These are phyloP conservation scores for Bagarius yarrelli DNA, from an alignment of 2,113 vertebrate genomes.

Conservation along the genomic window DNA sequence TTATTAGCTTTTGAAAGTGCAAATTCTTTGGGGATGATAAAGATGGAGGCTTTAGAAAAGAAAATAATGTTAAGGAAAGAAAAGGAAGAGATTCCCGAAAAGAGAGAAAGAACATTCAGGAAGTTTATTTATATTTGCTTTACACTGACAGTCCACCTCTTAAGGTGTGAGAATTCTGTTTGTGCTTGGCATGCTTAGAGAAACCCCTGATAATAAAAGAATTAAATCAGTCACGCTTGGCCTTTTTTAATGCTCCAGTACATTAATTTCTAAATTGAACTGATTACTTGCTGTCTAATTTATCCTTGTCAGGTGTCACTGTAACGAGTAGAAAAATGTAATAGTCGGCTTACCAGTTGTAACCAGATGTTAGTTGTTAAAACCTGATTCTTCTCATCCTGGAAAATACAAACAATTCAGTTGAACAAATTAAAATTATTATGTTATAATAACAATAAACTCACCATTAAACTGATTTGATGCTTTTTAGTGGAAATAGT, in stretches of 20 bases:
- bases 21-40: background rate
- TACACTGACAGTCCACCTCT: background rate
- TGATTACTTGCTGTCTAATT: no score
- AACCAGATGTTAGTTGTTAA: slow-evolving; percentile 93
- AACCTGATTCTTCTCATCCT: slow-evolving; percentile 95
- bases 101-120: background rate
- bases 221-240: slow-evolving; percentile 7
- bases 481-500: no score
- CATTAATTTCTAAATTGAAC: no score
- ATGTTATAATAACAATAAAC: background rate
- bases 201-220: slow-evolving; percentile 19
- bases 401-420: slow-evolving; percentile 36
- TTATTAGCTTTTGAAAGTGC: background rate
- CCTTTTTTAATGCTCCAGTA: no score
- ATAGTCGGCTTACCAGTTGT: slow-evolving; percentile 77
- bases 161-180: slow-evolving; percentile 10
- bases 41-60: background rate
- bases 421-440: background rate
- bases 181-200: background rate
- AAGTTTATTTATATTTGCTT: slow-evolving; percentile 9
- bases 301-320: background rate
- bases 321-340: background rate
- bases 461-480: background rate
- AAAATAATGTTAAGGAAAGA: background rate
- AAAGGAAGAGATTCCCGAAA: background rate